Percentiles rank a stretch among this genome's conserved stretches.
Conservation (phyloP, 2,888 invertebrate genomes). For the Marasmarcha lunaedactyla region DNA sequence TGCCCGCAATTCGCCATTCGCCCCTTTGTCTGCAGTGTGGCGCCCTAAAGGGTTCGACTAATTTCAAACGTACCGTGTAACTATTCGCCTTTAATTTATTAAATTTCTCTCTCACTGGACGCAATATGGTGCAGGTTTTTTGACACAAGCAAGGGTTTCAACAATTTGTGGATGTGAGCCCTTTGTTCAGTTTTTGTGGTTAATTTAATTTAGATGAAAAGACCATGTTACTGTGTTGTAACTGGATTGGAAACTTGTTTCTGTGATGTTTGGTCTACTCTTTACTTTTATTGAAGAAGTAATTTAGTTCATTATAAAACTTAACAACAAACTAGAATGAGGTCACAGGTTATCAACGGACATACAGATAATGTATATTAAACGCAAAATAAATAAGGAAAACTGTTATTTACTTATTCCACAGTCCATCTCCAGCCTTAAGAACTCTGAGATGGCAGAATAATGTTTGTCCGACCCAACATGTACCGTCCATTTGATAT, state of each 20-base stretch:
- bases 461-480: background rate
- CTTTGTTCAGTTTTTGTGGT: slow-evolving; percentile 53
- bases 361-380: too few relatives aligned
- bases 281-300: too few relatives aligned
- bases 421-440: too few relatives aligned
- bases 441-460: too few relatives aligned
- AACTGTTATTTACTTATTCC: too few relatives aligned
- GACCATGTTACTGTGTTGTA: too few relatives aligned
- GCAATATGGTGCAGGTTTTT: slow-evolving; percentile 61
- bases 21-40: slow-evolving; percentile 68
- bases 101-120: slow-evolving; percentile 68
- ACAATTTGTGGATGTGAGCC: slow-evolving; percentile 22
- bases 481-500: background rate
- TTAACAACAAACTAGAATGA: too few relatives aligned
- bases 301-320: too few relatives aligned
- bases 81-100: slow-evolving; percentile 60
- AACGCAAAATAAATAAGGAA: too few relatives aligned
- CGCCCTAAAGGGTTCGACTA: slow-evolving; percentile 66
- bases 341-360: too few relatives aligned
- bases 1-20: slow-evolving; percentile 67
- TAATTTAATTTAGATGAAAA: slow-evolving; percentile 39
- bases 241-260: too few relatives aligned
- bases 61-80: slow-evolving; percentile 68
- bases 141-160: slow-evolving; percentile 46
- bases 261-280: too few relatives aligned